Evolutionary conservation across 2,113 vertebrate genomes (phyloP).

Genomic region (Heliornis fulica): DNA sequence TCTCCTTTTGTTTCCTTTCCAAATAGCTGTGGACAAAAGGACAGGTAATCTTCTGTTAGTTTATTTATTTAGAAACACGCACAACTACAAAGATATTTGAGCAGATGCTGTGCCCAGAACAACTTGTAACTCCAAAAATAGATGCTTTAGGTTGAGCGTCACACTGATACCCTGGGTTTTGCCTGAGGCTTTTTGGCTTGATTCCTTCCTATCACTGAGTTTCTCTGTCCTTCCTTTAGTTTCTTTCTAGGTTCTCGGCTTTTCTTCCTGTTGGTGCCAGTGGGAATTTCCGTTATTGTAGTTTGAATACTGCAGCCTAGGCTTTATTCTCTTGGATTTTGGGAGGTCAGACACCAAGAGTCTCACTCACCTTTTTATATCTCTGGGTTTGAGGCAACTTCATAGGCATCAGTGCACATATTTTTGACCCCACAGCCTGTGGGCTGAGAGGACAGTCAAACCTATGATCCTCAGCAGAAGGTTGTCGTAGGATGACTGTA

Average conservation of each 20-base stretch:
- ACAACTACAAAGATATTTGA: not conserved
- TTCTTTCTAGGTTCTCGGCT: not conserved
- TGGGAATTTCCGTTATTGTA: not conserved
- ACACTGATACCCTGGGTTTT: not conserved
- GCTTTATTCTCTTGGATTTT: not conserved
- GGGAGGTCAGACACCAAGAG: not conserved
- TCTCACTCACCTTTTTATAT: not conserved
- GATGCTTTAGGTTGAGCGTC: not conserved
- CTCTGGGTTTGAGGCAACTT: not conserved
- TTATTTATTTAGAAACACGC: slow-evolving; percentile 5
- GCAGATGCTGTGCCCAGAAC: not conserved
- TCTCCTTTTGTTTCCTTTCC: not conserved
- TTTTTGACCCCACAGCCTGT: not conserved
- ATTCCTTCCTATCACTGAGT: not conserved
- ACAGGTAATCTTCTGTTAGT: not conserved
- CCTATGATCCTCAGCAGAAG: not conserved
- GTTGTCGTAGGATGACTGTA: not conserved
- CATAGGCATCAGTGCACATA: not conserved
- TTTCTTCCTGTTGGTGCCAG: not conserved
- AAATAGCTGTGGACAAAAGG: not conserved
- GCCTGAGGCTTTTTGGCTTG: not conserved
- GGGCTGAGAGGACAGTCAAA: not conserved
- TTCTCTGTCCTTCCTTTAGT: not conserved
- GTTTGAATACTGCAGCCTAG: not conserved
- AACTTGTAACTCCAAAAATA: not conserved